Evolutionary conservation across 2,113 vertebrate genomes (phyloP), one percentile per base, ranked within the genome.

Genomic region (Mola mola): DNA sequence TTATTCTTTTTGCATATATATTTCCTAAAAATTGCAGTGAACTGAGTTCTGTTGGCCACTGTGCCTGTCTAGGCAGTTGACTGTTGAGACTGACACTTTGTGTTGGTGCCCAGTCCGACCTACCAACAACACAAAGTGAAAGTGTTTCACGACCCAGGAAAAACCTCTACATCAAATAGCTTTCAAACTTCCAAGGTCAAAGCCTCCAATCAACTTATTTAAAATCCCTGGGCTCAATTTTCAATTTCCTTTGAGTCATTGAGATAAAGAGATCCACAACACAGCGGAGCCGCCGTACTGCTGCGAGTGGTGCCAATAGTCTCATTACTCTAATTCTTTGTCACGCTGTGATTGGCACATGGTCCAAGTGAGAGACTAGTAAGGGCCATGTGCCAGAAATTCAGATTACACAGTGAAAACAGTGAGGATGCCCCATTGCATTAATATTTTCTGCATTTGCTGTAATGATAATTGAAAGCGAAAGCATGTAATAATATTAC

Each of bases 211-310:
- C 38, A 31, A 9, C n/a, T 42, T 22, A 75, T 82, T 81, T 47
- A 29, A 72, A 77, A 72, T 59, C 68, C 73, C 68, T 6, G 0
- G 51, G 55, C 81, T 80, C 49, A 46, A 13, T 76, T 61, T 79
- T 59, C 50, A 47, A n/a, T n/a, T n/a, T n/a, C 61, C 41, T 48
- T 48, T 67, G 64, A 70, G 38, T 67, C 63, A 43, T 11, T 46
- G 48, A 62, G 58, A 80, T 81, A 65, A 78, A 79, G 70, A 66
- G 75, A 80, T 81, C 79, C 76, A 59, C 83, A 16, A 53, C 83
- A 15, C 83, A 78, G 75, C 47, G 0, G 79, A 81, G 29, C 51
- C 26, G 8, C 73, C 5, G 47, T n/a, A 34, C 37, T 10, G 41
- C 57, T 20, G 48, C 4, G 43, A 31, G 4, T 34, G 34, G 24